These are phyloP conservation scores for Monochamus saltuarius DNA, from an alignment of 1,140 invertebrate species.

Conservation along the genomic window DNA sequence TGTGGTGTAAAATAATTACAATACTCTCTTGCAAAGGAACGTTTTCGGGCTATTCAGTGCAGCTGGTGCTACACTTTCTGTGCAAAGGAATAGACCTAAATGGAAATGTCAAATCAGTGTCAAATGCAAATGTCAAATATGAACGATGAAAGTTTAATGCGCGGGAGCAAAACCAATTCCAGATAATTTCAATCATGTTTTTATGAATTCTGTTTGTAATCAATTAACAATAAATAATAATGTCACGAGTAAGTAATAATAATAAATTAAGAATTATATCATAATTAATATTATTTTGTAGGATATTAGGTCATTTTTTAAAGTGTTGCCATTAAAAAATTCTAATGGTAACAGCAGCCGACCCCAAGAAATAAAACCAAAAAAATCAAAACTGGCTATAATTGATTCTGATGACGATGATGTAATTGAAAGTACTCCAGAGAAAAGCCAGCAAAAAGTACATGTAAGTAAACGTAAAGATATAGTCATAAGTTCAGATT, in stretches of 20 bases:
- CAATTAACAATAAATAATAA: not conserved
- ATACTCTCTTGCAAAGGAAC: no score
- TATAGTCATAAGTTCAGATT: constrained; percentile 46
- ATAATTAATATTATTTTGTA: constrained; percentile 39
- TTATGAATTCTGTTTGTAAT: no score
- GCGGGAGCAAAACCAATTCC: no score
- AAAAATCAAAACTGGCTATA: constrained; percentile 24
- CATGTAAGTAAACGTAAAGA: constrained; percentile 35
- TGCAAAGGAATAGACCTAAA: no score
- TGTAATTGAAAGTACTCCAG: constrained; percentile 40
- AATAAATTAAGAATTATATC: not conserved
- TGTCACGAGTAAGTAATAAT: not conserved
- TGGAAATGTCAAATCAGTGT: no score
- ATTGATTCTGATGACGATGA: constrained; percentile 44
- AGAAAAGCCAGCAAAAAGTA: constrained; percentile 24
- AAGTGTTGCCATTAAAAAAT: constrained; percentile 41
- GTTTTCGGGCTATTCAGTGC: no score
- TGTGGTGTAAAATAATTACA: no score
- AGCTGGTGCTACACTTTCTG: no score
- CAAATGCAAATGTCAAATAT: no score
- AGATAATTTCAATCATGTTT: no score
- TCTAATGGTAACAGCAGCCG: not conserved
- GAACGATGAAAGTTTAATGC: no score
- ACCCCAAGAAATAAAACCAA: constrained; percentile 18
- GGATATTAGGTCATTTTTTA: constrained; percentile 58